Base-by-base conservation (phyloP, 2,113 vertebrate genomes). In the Daubentonia madagascariensis region DNA sequence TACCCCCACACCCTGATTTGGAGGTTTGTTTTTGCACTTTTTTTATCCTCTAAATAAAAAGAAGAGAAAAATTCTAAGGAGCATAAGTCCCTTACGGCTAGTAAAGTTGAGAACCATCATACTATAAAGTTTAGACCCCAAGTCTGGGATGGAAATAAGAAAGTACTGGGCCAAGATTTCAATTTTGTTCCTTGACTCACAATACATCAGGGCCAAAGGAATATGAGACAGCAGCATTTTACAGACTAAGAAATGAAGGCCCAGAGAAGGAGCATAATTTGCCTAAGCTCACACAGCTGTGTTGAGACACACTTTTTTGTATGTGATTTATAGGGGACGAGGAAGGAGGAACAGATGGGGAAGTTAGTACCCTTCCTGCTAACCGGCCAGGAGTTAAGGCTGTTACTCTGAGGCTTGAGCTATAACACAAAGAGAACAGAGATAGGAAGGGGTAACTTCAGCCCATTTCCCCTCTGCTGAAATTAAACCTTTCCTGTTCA, bases 1-100 rank as follows among this genome's bases (percentile, higher is more conserved):
- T 79, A 50, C 78, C 88, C 16, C 14, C 61, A 94, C 37, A 28
- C 35, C 45, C 48, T 35, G 28, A 88, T 72, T 80, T 89, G 75
- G 63, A 91, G 57, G 22, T 68, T 93, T 76, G 65, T 70, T 86
- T 79, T 73, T 89, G 14, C 12, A 32, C 61, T 81, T 18, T 75
- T 89, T 63, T 95, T 91, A 68, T 48, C 75, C 48, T 76, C 72
- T 92, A 91, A 85, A 86, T 89, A 76, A 94, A 72, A 92, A 70
- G 61, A 63, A 16, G 61, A 57, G 18, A 83, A 96, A 83, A 61
- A 40, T 48, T 89, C 87, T 78, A 59, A 85, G 22, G 90, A 75
- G 70, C 1, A 17, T 63, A 65, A 73, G 22, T 70, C 87, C 37
- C 43, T 78, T 81, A 52, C 4, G 7, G 13, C 16, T 52, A 50